Percentiles rank a stretch among this genome's conserved stretches.
These are phyloP conservation scores for Triplophysa yarkandensis DNA, from an alignment of 2,797 vertebrate genomes.

Conservation along the genomic window DNA sequence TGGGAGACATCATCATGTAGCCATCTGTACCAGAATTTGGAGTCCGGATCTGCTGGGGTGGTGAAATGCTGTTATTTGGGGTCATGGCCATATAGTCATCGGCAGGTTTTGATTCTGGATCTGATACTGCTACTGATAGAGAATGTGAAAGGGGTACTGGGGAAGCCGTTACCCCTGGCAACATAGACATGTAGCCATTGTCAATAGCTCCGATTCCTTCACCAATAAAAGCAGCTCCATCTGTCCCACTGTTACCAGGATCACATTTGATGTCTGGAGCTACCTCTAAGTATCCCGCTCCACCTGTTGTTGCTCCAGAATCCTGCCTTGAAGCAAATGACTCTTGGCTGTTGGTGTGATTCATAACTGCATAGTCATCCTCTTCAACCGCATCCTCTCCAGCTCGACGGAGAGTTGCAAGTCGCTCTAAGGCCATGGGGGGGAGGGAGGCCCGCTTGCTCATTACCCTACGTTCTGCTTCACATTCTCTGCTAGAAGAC, in stretches of 20 bases:
- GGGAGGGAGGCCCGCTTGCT: constrained; percentile 80
- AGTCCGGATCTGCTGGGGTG: constrained; percentile 74
- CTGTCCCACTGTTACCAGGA: constrained; percentile 46
- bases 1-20: constrained; percentile 84
- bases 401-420: constrained; percentile 64
- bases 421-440: constrained; percentile 76
- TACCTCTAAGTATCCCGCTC: constrained; percentile 74
- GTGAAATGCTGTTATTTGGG: constrained; percentile 78
- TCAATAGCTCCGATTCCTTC: constrained; percentile 63
- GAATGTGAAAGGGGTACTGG: constrained; percentile 70
- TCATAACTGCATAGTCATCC: constrained; percentile 82
- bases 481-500: constrained; percentile 74
- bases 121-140: constrained; percentile 68
- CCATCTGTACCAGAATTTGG: constrained; percentile 68
- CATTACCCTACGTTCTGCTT: constrained; percentile 72
- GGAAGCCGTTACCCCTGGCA: constrained; percentile 76
- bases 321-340: constrained; percentile 66
- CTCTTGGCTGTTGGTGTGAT: constrained; percentile 73
- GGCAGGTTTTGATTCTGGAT: constrained; percentile 69
- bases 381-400: constrained; percentile 69
- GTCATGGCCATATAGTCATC: constrained; percentile 84
- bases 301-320: constrained; percentile 53
- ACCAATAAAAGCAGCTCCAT: neutral
- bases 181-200: constrained; percentile 81
- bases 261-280: constrained; percentile 69